phyloP scores from a whole-genome alignment of 2,888 invertebrate species.

The Pollenia griseotomentosa region DNA sequence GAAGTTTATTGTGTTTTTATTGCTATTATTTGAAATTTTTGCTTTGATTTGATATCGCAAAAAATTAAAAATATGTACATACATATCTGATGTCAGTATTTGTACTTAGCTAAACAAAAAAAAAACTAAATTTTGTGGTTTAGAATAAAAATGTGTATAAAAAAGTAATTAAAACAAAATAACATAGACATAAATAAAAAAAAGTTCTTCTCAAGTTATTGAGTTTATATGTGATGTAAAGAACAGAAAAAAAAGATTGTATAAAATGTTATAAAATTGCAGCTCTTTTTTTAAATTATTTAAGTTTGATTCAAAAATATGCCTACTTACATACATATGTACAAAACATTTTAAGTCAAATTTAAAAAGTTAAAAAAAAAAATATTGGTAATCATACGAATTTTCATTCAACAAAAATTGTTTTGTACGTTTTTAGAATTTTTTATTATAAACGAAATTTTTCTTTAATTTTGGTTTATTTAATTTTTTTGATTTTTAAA shows the following conservation, averaged over 20 bases:
- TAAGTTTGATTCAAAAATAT: constrained; percentile 27
- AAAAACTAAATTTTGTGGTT: constrained; percentile 6
- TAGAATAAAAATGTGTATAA: constrained; percentile 17
- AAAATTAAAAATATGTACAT: constrained; percentile 10
- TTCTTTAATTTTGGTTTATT: too few relatives aligned
- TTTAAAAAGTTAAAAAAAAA: too few relatives aligned
- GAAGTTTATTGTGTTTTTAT: not conserved
- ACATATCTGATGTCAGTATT: constrained; percentile 36
- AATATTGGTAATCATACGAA: too few relatives aligned
- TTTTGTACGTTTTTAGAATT: too few relatives aligned
- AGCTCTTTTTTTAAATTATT: constrained; percentile 40
- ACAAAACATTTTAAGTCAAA: too few relatives aligned
- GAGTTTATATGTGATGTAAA: constrained; percentile 57
- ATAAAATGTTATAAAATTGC: constrained; percentile 55
- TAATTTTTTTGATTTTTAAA: too few relatives aligned
- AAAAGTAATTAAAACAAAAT: constrained; percentile 4
- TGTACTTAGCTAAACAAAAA: constrained; percentile 26
- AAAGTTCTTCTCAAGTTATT: constrained; percentile 12
- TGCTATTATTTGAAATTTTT: constrained; percentile 38
- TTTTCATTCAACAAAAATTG: too few relatives aligned
- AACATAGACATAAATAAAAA: not conserved
- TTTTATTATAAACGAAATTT: too few relatives aligned
- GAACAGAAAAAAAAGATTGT: constrained; percentile 21
- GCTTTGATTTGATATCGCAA: constrained; percentile 50
- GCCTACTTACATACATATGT: not conserved